Base-by-base conservation (phyloP, 2,113 vertebrate genomes). In the Atherinomorus stipes region DNA sequence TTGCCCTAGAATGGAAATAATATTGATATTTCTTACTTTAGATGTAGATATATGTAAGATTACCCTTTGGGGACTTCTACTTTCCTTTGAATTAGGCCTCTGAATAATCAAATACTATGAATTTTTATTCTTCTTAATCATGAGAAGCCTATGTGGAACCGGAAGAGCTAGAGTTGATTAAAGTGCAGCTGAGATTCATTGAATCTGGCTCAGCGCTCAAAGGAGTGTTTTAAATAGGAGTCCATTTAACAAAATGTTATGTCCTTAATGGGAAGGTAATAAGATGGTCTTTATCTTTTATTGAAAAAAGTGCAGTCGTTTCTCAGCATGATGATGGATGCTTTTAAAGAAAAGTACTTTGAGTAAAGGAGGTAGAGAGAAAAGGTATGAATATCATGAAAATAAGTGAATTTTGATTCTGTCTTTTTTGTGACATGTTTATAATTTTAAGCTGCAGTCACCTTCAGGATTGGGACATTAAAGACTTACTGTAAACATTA, bases 201-300 rank as follows among this genome's bases (percentile, higher is more conserved):
- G 85, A 85, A 86, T 92, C 79, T 90, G 76, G 88, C 88, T 90
- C 78, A 72, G 71, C 85, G 87, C 90, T 86, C 44, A 22, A 73
- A 91, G 88, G 88, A 89, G 83, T 91, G 83, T 92, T 92, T 93
- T 93, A 93, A 94, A 93, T 93, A 91, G 90, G 78, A 91, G 88
- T 92, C 91, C 89, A 94, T 94, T 94, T 93, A 91, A 89, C 89
- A 91, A 88, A 94, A 91, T 87, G 90, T 90, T 91, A 92, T 85
- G 85, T 90, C 82, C 88, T 88, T 93, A 94, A 94, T 93, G 88
- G 90, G 85, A 81, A 92, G 87, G 92, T 93, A 93, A 94, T 93
- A 93, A 90, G 88, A 89, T 80, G 82, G 85, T 86, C 88, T 92
- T 93, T 92, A 93, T 92, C 91, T 91, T 91, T 85, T 85, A 89